phyloP scores from a whole-genome alignment of 92 coral and sea anemone species.

The Phenganax marumi region DNA sequence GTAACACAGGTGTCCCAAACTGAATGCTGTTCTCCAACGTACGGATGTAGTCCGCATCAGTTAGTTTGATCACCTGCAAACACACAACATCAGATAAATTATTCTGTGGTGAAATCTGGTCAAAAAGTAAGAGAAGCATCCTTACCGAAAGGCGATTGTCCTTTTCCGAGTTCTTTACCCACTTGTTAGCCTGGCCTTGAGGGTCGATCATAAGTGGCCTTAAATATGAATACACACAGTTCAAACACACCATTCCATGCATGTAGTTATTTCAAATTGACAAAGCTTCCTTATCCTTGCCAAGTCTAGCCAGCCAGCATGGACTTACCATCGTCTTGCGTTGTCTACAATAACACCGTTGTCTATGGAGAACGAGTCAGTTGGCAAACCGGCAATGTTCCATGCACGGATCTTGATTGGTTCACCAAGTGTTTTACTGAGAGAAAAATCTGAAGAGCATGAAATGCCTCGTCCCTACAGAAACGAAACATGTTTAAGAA shows the following conservation, averaged over 20 bases:
- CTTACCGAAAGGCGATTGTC: constrained; percentile 92
- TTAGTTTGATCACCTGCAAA: constrained; percentile 85
- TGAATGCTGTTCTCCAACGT: constrained; percentile 98
- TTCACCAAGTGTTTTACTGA: constrained; percentile 95
- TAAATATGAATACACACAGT: not conserved
- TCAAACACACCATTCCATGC: too few relatives aligned
- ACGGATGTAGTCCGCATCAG: constrained; percentile 93
- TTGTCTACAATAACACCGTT: constrained; percentile 98
- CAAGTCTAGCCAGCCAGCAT: not conserved
- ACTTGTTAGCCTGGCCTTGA: constrained; percentile 99
- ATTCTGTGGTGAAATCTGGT: not conserved
- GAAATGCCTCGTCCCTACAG: constrained; percentile 83
- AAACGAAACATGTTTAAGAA: not conserved
- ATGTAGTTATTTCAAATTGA: not conserved
- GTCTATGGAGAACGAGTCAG: constrained; percentile 95
- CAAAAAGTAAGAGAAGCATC: not conserved
- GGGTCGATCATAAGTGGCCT: constrained; percentile 99
- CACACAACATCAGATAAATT: not conserved
- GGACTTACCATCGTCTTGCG: constrained; percentile 89
- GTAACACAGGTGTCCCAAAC: constrained; percentile 96
- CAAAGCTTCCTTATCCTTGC: not conserved
- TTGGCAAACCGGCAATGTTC: constrained; percentile 97
- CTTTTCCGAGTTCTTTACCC: constrained; percentile 98
- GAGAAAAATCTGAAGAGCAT: constrained; percentile 90
- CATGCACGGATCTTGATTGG: constrained; percentile 98